phyloP scores from a whole-genome alignment of 2,113 vertebrate species.

The Tonatia bakeri region DNA sequence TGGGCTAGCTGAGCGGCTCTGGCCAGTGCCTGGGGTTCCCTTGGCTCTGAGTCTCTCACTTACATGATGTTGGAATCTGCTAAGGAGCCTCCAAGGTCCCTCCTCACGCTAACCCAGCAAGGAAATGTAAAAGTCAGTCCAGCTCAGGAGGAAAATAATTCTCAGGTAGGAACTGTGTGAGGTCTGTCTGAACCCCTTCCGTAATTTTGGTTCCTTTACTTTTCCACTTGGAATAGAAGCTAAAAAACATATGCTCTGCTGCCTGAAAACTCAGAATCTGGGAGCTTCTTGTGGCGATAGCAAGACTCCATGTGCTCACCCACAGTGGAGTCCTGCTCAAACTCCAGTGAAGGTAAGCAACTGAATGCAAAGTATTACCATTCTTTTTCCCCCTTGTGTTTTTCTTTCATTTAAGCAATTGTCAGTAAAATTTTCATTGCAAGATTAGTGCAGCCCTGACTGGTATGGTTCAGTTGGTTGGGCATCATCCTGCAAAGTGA shows the following conservation, averaged over 20 bases:
- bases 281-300: neutral
- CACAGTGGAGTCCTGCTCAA: neutral
- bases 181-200: neutral
- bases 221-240: neutral
- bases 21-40: neutral
- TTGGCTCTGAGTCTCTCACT: neutral
- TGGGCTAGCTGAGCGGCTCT: neutral
- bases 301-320: neutral
- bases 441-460: neutral
- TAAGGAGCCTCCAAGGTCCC: neutral
- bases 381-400: neutral
- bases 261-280: neutral
- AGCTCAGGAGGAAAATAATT: neutral
- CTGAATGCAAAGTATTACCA: neutral
- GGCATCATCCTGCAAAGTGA: too few relatives aligned
- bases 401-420: neutral
- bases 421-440: neutral
- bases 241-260: neutral
- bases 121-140: neutral
- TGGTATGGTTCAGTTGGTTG: too few relatives aligned
- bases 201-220: neutral
- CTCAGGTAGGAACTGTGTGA: neutral
- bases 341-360: neutral
- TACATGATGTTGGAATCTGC: neutral
- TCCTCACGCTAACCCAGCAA: neutral